Base-by-base conservation (phyloP, 2,797 vertebrate species). In the Lagorchestes hirsutus region DNA sequence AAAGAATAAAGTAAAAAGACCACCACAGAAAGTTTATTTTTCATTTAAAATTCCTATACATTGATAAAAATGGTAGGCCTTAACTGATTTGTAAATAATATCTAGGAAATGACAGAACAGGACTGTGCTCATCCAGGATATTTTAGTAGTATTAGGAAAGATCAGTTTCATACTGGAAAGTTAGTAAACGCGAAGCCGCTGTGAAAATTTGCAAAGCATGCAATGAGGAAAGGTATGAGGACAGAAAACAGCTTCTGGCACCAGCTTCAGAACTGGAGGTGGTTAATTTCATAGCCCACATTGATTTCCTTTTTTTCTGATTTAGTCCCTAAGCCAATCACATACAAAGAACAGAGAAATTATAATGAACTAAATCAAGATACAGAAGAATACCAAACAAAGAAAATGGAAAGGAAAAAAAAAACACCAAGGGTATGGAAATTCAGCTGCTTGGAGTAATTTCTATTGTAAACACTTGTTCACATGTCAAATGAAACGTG, bases 241-340 rank as follows among this genome's bases (percentile, higher is more conserved):
- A 98, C 96, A 99, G 98, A 98, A 98, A 99, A 98, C 99, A 99
- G 99, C 99, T 99, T 99, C 99, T 99, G 99, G 99, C 99, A 99
- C 99, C 99, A 99, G 99, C 99, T 99, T 99, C 99, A 99, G 99
- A 99, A 98, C 96, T 98, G 97, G 97, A 99, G 98, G 97, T 98
- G 98, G 99, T 99, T 99, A 99, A 99, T 99, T 98, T 98, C 96
- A 99, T 97, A 99, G 98, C 98, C 98, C 97, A 98, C 97, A 97
- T 97, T 97, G 98, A 98, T 97, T 46, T 22, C 10, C 40, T 27
- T 90, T 59, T 95, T 93, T 96, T 91, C 31, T 16, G 96, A 98
- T 98, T 98, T 98, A 98, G 93, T 95, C 97, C 98, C 52, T 54
- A 98, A 98, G 98, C 98, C 98, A 99, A 99, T 98, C 96, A 97